Evolutionary conservation across 2,888 invertebrate genomes (phyloP), one percentile per base, ranked within the genome.

Genomic region (Ferdinandea cuprea): DNA sequence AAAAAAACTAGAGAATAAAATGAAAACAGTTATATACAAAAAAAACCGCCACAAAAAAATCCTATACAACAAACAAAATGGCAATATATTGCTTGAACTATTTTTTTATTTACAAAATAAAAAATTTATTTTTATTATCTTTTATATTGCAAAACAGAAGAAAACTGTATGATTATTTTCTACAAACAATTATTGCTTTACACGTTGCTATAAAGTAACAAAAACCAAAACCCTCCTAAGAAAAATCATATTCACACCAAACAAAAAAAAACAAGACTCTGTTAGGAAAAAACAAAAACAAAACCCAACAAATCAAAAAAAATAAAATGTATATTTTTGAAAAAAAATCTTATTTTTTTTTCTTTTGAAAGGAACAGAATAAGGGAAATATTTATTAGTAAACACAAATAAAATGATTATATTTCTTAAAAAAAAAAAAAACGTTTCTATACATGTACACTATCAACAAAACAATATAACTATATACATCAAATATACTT

Each of bases 371-470:
- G 56, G 73, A 80, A 61, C 74, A 76, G 52, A 63, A 58, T 37
- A 71, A 40, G 59, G 63, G 40, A 72, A 52, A 25, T 17, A 15
- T 63, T 44, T 48, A 42, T 13, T 13, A 28, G 37, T 13, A 54
- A 15, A 66, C 17, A 61, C 28, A 52, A 30, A 79, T 13, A 59
- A 11, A 63, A 59, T 44, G 50, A 58, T 58, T 30, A 21, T 32
- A 71, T 46, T 59, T 77, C 71, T 77, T 50, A 48, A 72, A 71
- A 71, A 59, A 52, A 78, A 76, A 35, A 32, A 54, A 54, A 66
- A 72, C 13, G 48, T 83, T 83, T 83, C 78, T 83, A 83, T 83
- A 78, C 83, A 83, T 83, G 83, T 83, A 83, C 83, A 83, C 83
- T 72, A 83, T 78, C 48, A 56, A 78, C 7, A 54, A 44, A 17